Evolutionary conservation across 2,113 vertebrate genomes (phyloP).

Genomic region (Climacteris rufus): DNA sequence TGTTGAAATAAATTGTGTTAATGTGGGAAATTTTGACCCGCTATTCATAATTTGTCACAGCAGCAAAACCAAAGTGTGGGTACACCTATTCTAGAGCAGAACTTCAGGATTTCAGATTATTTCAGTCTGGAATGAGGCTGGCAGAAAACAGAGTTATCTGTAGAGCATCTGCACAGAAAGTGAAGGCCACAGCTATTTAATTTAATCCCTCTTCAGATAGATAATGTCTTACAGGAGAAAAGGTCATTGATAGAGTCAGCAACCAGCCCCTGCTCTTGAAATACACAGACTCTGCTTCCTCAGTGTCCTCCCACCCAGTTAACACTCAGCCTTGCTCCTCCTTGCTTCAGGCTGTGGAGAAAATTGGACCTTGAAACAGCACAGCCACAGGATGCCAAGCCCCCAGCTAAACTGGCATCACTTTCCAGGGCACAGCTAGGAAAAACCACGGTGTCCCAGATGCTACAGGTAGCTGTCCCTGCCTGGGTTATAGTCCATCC

Average conservation of each 20-base stretch:
- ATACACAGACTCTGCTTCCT: background rate
- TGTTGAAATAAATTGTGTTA: background rate
- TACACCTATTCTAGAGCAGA: background rate
- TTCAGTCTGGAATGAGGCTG: background rate
- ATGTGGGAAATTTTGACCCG: background rate
- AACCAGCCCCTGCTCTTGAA: background rate
- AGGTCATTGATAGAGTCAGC: background rate
- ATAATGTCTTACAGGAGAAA: background rate
- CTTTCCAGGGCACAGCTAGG: background rate
- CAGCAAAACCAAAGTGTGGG: background rate
- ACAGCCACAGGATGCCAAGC: background rate
- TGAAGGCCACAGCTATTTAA: background rate
- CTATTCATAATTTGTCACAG: background rate
- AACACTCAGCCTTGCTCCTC: background rate
- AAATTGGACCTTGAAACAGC: background rate
- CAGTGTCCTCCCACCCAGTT: background rate
- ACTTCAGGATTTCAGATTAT: background rate
- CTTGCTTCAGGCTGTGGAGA: background rate
- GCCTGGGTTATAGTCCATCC: background rate
- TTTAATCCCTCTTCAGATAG: background rate
- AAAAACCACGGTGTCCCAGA: background rate
- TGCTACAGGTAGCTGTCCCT: background rate
- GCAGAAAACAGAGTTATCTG: background rate
- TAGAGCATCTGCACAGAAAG: background rate
- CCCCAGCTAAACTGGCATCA: background rate